Base-by-base conservation (phyloP, 35 echinoderm and acorn worm species). In the Apostichopus californicus region DNA sequence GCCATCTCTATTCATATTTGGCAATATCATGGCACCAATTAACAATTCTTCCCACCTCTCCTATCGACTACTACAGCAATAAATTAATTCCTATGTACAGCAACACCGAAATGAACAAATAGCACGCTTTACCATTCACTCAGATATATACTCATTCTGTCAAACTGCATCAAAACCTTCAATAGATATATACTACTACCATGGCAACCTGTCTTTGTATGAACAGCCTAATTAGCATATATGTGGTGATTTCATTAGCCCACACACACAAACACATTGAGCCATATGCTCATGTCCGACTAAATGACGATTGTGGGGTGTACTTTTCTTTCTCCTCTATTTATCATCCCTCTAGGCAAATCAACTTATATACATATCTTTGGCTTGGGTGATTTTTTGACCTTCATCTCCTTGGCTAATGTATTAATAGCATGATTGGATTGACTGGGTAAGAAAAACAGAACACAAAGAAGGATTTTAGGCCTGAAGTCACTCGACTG, bases 391-490 rank as follows among this genome's bases (percentile, higher is more conserved):
- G 34, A 46, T 46, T 46, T 46, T 46, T 46, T 54, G 24, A 80
- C 78, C 17, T 12, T 80, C 78, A 8, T 11, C 80, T 6, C 11
- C 5, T 17, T 8, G 80, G 46, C 11, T 83, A 55, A 83, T 55
- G 10, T 34, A 53, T 83, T 55, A 83, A 83, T 83, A 83, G 9
- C 6, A 55, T 55, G 80, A 83, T 83, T 83, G 80, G 55, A 46
- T 46, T 46, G 34, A 46, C 80, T 83, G 80, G 80, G 10, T 83
- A 83, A 53, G 80, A 83, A 46, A 83, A 83, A 83, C 80, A 83
- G 55, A 46, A 10, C 34, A 83, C 34, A 24, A 83, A 83, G 55
- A 57, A 53, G 80, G 46, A 83, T 56, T 83, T 83, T 83, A 25
- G 55, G 21, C 80, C 46, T 83, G 80, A 55, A 55, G 8, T 83